Base-by-base conservation (phyloP, 1,140 invertebrate species). In the Pseudomyrmex pallidus region DNA sequence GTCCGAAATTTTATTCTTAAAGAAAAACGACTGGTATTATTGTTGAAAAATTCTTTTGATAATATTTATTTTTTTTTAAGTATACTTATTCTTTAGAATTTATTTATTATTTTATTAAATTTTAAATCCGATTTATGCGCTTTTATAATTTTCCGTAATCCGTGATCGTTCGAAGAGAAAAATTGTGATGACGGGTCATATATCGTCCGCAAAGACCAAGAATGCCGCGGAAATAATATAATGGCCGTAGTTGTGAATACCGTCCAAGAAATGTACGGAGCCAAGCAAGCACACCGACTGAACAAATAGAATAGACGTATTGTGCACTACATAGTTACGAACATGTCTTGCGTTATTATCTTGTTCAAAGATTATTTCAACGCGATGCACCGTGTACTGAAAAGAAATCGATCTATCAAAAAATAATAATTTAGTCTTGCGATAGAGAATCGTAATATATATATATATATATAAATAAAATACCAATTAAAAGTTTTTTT, bases 1-100 rank as follows among this genome's bases (percentile, higher is more conserved):
- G 5, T 35, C 2, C 17, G 25, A 17, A 68, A 78, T 70, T 54
- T 80, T 67, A 78, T 35, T 78, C 35, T 17, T 44, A 70, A 67
- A 44, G 35, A 35, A 70, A 57, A 70, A 22, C 22, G 10, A 22
- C 20, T 20, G 20, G 12, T 50, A 56, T 62, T 50, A 54, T 54
- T 52, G 22, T 20, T 20, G 17, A 46, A 78, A 35, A 35, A 35
- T 35, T 35, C 35, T 35, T 35, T 35, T 7, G 35, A 35, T 35
- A 35, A 35, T 35, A 57, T 70, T 48, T 44, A 70, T 80, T 44
- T 10, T 1, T 1, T 56, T 10, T 25, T 17, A 66, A 20, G 17
- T 52, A 4, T 44, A 22, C 17, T 61, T 9, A 48, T 59, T 62
- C 25, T 20, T 74, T 44, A 10, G 22, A 74, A 57, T 57, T 57